phyloP scores from a whole-genome alignment of 2,797 vertebrate genomes.

The Sciurus carolinensis region DNA sequence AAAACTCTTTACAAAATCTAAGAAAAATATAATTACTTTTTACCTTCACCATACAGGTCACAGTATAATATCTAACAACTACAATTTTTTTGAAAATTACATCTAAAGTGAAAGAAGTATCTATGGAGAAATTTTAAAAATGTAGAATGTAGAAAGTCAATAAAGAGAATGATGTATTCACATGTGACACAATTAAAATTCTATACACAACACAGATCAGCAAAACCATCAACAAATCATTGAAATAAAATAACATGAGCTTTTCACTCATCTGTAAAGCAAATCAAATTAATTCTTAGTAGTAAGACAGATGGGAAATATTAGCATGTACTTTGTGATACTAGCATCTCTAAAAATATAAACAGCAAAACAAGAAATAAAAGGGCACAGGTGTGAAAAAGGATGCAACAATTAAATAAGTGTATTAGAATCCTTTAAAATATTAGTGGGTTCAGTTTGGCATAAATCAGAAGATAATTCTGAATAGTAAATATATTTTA shows the following conservation, averaged over 20 bases:
- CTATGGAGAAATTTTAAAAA: background rate
- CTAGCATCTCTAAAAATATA: conserved; percentile 79
- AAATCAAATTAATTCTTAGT: conserved; percentile 78
- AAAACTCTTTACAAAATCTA: background rate
- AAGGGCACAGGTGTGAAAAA: too few relatives aligned
- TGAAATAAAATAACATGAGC: conserved; percentile 76
- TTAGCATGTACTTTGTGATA: background rate
- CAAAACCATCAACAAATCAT: conserved; percentile 77
- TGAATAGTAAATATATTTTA: background rate
- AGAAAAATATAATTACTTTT: background rate
- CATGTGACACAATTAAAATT: conserved; percentile 81
- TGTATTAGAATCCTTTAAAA: conserved; percentile 74
- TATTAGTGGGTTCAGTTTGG: conserved; percentile 42
- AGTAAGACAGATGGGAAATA: conserved; percentile 59
- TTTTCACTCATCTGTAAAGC: conserved; percentile 72
- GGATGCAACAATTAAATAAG: conserved; percentile 75
- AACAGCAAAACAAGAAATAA: too few relatives aligned
- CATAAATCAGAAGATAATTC: background rate
- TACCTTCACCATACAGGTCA: background rate
- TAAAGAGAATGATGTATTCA: conserved; percentile 71
- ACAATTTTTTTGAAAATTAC: background rate
- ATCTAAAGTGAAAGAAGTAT: background rate
- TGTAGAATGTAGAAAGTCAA: background rate
- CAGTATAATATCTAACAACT: background rate
- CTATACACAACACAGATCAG: conserved; percentile 79